phyloP scores from a whole-genome alignment of 1,140 invertebrate genomes.

The Theocolax elegans region DNA sequence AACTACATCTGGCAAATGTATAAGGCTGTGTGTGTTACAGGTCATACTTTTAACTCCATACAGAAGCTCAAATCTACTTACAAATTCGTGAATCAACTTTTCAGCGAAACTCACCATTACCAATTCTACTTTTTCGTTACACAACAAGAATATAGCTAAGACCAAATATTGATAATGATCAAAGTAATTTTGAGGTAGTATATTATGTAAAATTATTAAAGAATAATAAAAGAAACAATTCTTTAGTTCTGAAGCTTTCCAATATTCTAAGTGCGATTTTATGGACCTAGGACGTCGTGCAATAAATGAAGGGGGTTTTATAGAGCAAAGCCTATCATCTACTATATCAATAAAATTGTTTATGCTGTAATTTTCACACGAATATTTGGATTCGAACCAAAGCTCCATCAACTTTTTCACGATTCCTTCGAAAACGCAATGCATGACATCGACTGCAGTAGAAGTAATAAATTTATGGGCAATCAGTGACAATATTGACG shows the following conservation, averaged over 20 bases:
- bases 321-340: constrained; percentile 13
- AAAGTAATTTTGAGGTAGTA: constrained; percentile 8
- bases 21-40: neutral
- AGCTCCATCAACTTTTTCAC: too few relatives aligned
- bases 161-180: too few relatives aligned
- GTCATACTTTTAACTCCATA: neutral
- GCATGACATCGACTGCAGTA: too few relatives aligned
- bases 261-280: constrained; percentile 23
- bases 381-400: too few relatives aligned
- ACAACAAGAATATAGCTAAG: constrained; percentile 10
- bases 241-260: constrained; percentile 37
- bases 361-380: too few relatives aligned
- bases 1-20: too few relatives aligned
- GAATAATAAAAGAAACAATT: constrained; percentile 35
- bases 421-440: too few relatives aligned
- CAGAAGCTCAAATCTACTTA: neutral
- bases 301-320: constrained; percentile 40
- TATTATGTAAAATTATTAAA: constrained; percentile 16
- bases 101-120: neutral
- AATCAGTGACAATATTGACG: too few relatives aligned
- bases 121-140: neutral
- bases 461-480: too few relatives aligned
- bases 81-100: neutral
- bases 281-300: too few relatives aligned
- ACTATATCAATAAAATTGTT: too few relatives aligned